These are phyloP conservation scores for Synanceia verrucosa DNA, from an alignment of 2,797 vertebrate genomes.

Conservation along the genomic window DNA sequence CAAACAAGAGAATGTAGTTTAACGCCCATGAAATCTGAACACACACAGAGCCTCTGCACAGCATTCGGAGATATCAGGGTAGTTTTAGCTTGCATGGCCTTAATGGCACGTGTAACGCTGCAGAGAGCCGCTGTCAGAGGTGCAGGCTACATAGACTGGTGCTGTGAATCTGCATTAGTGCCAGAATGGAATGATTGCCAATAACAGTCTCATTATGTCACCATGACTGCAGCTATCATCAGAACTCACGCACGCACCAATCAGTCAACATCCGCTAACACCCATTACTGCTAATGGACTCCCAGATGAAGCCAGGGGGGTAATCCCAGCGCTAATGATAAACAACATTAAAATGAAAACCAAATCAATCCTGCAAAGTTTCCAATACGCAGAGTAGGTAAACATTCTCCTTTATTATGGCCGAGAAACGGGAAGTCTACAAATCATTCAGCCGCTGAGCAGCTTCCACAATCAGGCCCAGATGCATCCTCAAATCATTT, in stretches of 20 bases:
- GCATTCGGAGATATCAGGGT: slow-evolving; percentile 4
- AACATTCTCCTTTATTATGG: slow-evolving; percentile 81
- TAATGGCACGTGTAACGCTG: slow-evolving; percentile 51
- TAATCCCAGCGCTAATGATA: slow-evolving; percentile 84
- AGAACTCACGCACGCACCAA: slow-evolving; percentile 78
- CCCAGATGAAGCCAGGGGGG: slow-evolving; percentile 81
- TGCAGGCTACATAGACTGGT: slow-evolving; percentile 59
- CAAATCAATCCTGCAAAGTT: slow-evolving; percentile 84
- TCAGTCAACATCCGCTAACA: slow-evolving; percentile 84
- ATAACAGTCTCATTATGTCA: slow-evolving; percentile 84
- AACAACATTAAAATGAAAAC: slow-evolving; percentile 86
- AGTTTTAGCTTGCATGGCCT: slow-evolving; percentile 44
- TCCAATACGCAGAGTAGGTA: slow-evolving; percentile 72
- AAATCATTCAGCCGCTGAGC: slow-evolving; percentile 74
- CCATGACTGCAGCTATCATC: slow-evolving; percentile 81
- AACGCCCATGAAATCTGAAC: slow-evolving; percentile 28
- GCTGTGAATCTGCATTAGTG: slow-evolving; percentile 82
- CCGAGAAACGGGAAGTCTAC: slow-evolving; percentile 71
- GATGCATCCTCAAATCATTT: slow-evolving; percentile 78
- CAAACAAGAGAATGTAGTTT: slow-evolving; percentile 59
- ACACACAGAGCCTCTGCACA: slow-evolving; percentile 31
- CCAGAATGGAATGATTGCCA: slow-evolving; percentile 82
- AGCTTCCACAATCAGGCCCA: slow-evolving; percentile 69
- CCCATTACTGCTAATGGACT: slow-evolving; percentile 85
- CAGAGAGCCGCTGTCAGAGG: slow-evolving; percentile 55